Evolutionary conservation across 2,888 invertebrate species (phyloP).

Genomic region (Chironomus tentans): DNA sequence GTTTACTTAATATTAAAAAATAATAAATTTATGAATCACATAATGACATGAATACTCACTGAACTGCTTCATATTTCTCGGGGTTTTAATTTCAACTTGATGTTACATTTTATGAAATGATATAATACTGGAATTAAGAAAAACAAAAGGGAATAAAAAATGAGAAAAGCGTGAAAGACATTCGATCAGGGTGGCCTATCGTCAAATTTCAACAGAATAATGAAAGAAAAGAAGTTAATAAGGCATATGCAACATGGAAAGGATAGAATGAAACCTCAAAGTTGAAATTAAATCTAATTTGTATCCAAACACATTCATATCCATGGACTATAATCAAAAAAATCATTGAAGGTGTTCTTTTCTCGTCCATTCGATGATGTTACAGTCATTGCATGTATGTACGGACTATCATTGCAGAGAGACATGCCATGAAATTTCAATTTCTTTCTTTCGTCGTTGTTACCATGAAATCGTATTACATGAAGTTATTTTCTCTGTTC

Average conservation of each 20-base stretch:
- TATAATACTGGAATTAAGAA: background rate
- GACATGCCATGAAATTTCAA: background rate
- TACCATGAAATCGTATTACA: background rate
- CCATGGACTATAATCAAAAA: background rate
- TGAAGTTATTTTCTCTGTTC: background rate
- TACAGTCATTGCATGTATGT: background rate
- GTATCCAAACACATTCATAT: background rate
- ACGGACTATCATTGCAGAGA: background rate
- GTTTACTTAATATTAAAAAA: too few relatives aligned
- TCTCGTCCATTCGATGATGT: background rate
- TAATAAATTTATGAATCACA: too few relatives aligned
- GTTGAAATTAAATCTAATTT: background rate
- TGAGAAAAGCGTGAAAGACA: background rate
- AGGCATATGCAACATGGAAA: background rate
- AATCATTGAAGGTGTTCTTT: background rate
- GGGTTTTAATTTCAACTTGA: too few relatives aligned
- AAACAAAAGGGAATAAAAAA: background rate
- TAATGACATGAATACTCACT: too few relatives aligned
- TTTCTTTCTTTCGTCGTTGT: background rate
- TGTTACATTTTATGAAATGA: background rate
- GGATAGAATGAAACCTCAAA: background rate
- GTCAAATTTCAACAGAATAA: background rate
- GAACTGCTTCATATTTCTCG: too few relatives aligned
- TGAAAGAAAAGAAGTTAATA: background rate
- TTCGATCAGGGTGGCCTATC: background rate